A percentile compares a stretch with the other conserved stretches of the same genome.
Conservation (phyloP, 1,140 invertebrate genomes). For the Thaumatotibia leucotreta region DNA sequence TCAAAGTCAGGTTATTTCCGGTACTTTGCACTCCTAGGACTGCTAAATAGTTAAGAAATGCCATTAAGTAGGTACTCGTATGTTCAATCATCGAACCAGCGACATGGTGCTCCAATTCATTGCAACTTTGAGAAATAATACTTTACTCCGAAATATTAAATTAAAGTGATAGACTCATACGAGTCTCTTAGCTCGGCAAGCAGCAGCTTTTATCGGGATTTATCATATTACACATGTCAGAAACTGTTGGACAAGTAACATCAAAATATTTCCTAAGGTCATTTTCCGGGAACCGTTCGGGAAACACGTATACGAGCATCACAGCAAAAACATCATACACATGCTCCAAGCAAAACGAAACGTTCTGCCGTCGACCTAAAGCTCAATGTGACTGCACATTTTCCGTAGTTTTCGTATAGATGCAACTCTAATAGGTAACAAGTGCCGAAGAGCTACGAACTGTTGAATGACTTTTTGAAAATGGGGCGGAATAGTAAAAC, state of each 20-base stretch:
- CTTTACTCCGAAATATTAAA: too few species aligned
- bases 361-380: neutral
- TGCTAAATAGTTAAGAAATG: too few species aligned
- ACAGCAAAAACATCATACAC: slow-evolving; percentile 34
- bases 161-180: too few species aligned
- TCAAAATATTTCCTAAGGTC: slow-evolving; percentile 21
- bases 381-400: neutral
- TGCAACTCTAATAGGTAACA: neutral
- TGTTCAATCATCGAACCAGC: too few species aligned
- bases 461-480: neutral
- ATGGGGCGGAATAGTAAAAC: neutral
- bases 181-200: too few species aligned
- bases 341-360: neutral
- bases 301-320: slow-evolving; percentile 29
- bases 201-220: too few species aligned
- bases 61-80: too few species aligned
- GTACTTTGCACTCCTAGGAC: too few species aligned
- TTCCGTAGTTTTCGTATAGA: neutral
- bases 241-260: neutral
- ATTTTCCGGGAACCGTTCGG: slow-evolving; percentile 31
- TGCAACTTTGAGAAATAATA: too few species aligned
- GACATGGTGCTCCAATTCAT: too few species aligned
- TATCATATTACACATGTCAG: neutral
- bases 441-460: neutral
- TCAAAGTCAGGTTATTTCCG: too few species aligned